Evolutionary conservation across 2,113 vertebrate species (phyloP), one percentile per base, ranked within the genome.

Genomic region (Sander vitreus): DNA sequence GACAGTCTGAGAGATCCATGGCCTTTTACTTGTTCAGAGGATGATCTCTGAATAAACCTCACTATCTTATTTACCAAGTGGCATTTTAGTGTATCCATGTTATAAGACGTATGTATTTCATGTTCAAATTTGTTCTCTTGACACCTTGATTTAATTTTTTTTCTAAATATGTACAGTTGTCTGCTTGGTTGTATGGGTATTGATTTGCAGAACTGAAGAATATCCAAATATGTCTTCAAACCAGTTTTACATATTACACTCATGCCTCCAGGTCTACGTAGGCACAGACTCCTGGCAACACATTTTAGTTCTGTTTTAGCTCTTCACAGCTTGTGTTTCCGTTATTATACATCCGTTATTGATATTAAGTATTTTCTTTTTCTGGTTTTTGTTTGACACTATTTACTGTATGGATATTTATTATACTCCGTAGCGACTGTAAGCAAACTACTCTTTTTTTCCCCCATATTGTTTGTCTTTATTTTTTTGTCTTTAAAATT

Each of bases 21-120:
- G 91, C 83, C 87, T 92, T 92, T 85, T 75, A 78, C 36, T 73
- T 77, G 83, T 86, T 90, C 87, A 76, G 88, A 88, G 75, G 65
- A 75, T 33, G 23, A 5, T 62, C 80, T 87, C 89, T 88, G 84
- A 90, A 82, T 71, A 33, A 80, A 87, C 82, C 81, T 90, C 84
- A 90, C 80, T 55, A 33, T 83, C 69, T 87, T 66, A 90, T 70
- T 80, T 81, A 76, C 23, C 30, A 66, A 58, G 73, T 15, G 33
- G 83, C 80, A 74, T 88, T 87, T 88, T 66, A 57, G 48, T 36
- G 30, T 85, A 43, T 53, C 83, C 57, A 47, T 69, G 58, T 85
- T 77, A 57, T 54, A 60, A 77, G 25, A 58, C 67, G 8, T 83
- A 36, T 69, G 60, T 73, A 71, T 68, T 81, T 72, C 68, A 72